phyloP scores from a whole-genome alignment of 2,888 invertebrate species.

The Euphydryas editha region DNA sequence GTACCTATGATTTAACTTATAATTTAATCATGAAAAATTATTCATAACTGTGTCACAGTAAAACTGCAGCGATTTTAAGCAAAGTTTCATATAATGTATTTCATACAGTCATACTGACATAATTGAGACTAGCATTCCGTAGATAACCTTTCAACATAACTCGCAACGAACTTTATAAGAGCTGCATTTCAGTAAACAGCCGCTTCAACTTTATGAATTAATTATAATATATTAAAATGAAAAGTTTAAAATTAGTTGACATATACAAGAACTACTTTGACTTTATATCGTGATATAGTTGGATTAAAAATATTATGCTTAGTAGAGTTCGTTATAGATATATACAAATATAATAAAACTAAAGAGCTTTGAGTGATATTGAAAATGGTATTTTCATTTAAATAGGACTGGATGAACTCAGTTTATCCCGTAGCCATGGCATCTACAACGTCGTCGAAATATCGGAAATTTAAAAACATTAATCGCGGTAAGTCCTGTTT shows the following conservation, averaged over 20 bases:
- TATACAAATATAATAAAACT: too few relatives aligned
- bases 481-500: too few relatives aligned
- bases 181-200: conserved; percentile 50
- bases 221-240: conserved; percentile 53
- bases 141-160: conserved; percentile 24
- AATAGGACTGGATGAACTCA: too few relatives aligned
- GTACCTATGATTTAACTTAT: background rate
- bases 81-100: conserved; percentile 22
- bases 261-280: background rate
- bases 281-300: background rate
- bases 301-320: too few relatives aligned
- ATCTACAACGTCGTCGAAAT: too few relatives aligned
- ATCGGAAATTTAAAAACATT: too few relatives aligned
- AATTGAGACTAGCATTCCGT: conserved; percentile 25
- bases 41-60: conserved; percentile 18
- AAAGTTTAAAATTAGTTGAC: conserved; percentile 34
- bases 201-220: conserved; percentile 53
- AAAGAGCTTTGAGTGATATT: too few relatives aligned
- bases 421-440: too few relatives aligned
- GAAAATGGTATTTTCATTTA: too few relatives aligned
- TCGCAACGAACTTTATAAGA: conserved; percentile 54
- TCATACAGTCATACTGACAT: conserved; percentile 22
- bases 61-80: conserved; percentile 5
- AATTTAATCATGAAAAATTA: background rate
- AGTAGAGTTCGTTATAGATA: too few relatives aligned